Evolutionary conservation across 2,797 vertebrate genomes (phyloP), one percentile per base, ranked within the genome.

Genomic region (Scomberomorus guttatus): DNA sequence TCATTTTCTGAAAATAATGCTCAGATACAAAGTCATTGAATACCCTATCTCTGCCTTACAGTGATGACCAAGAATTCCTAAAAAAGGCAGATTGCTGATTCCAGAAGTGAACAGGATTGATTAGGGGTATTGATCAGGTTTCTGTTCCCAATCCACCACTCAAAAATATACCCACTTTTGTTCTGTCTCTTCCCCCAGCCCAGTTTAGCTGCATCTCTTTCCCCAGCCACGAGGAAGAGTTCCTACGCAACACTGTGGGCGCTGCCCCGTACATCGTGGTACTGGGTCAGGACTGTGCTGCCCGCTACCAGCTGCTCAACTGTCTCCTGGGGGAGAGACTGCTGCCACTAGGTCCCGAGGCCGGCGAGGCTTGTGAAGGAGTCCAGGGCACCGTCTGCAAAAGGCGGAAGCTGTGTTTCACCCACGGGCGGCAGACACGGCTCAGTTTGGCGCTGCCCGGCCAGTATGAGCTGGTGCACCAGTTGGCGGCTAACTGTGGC

Each of bases 381-480:
- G 89, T 94, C 55, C 95, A 96, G 82, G 95, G 94, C 0, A 88
- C 61, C 0, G 72, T 87, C 34, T 99, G 98, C 83, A 96, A 96
- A 93, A 94, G 97, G 64, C 93, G 98, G 24, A 97, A 98, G 58
- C 93, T 99, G 69, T 97, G 95, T 63, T 97, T 99, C 85, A 97
- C 96, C 0, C 96, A 98, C 0, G 98, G 98, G 5, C 94, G 95
- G 0, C 97, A 96, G 84, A 97, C 96, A 0, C 94, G 96, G 12
- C 88, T 99, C 52, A 98, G 98, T 88, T 84, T 99, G 84, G 97
- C 97, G 0, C 94, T 99, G 67, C 98, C 98, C 0, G 97, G 96
- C 70, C 98, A 99, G 84, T 99, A 97, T n/a, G 98, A 99, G 93
- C 94, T 98, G 75, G 97, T 99, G 52, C 98, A 98, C 80, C 96